Evolutionary conservation across 1,140 invertebrate species (phyloP).

Genomic region (Anthonomus grandis): DNA sequence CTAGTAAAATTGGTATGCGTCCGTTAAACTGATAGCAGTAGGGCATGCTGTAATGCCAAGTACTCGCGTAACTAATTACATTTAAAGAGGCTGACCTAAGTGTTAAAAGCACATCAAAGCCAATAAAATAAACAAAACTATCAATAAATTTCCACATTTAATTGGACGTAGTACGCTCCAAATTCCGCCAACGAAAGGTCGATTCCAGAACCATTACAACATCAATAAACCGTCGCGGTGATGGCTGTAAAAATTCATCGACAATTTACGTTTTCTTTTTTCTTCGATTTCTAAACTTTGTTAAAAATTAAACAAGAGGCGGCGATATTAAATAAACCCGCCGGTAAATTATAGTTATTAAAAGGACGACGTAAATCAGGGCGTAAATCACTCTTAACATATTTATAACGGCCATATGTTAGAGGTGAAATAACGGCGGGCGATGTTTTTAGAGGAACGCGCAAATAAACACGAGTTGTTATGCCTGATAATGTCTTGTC

Average conservation of each 20-base stretch:
- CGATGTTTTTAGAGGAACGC: constrained; percentile 22
- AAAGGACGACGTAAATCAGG: constrained; percentile 27
- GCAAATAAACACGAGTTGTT: constrained; percentile 27
- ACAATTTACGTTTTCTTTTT: constrained; percentile 23
- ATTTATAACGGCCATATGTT: constrained; percentile 31
- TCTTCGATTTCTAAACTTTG: constrained; percentile 26
- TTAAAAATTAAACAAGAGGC: constrained; percentile 26
- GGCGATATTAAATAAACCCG: constrained; percentile 25
- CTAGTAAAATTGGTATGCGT: too few species aligned
- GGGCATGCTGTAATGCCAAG: too few species aligned
- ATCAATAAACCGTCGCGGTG: constrained; percentile 20
- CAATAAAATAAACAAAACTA: too few species aligned
- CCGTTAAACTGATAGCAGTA: too few species aligned
- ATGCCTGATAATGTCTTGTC: constrained; percentile 24
- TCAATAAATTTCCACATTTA: too few species aligned
- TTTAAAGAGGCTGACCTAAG: too few species aligned
- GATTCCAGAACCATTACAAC: constrained; percentile 5
- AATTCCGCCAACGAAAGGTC: too few species aligned
- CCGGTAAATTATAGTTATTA: constrained; percentile 27
- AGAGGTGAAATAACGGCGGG: constrained; percentile 20
- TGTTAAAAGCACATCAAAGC: too few species aligned
- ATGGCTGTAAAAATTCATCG: constrained; percentile 26
- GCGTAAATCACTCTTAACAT: constrained; percentile 26
- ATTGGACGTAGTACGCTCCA: too few species aligned
- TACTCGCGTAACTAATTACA: too few species aligned